Percentiles rank a stretch among this genome's conserved stretches.
Conservation (phyloP, 2,113 vertebrate species). For the Acrocephalus arundinaceus region DNA sequence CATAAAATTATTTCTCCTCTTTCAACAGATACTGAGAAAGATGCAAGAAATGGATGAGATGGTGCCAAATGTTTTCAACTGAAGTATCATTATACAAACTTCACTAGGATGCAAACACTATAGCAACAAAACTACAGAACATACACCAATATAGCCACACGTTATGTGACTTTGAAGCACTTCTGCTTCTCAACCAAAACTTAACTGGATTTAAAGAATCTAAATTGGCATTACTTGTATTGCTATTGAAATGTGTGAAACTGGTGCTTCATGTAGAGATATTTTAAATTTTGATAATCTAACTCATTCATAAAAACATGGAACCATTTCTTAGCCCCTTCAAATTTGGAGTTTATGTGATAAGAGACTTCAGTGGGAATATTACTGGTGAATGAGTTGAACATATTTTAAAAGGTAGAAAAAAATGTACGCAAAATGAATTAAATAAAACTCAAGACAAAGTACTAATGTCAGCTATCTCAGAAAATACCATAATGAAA, state of each 20-base stretch:
- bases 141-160: slow-evolving; percentile 15
- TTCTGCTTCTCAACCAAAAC: slow-evolving; percentile 59
- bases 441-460: slow-evolving; percentile 30
- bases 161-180: slow-evolving; percentile 49
- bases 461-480: slow-evolving; percentile 14
- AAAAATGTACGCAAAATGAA: neutral
- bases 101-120: slow-evolving; percentile 74
- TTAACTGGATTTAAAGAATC: slow-evolving; percentile 72
- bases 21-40: slow-evolving; percentile 77
- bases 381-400: slow-evolving; percentile 38
- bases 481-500: slow-evolving; percentile 9
- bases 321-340: slow-evolving; percentile 15
- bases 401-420: neutral
- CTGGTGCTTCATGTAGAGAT: slow-evolving; percentile 53
- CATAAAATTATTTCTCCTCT: slow-evolving; percentile 31
- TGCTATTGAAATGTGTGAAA: slow-evolving; percentile 37
- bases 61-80: slow-evolving; percentile 68
- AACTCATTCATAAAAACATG: slow-evolving; percentile 46
- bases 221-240: slow-evolving; percentile 52
- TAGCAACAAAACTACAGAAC: slow-evolving; percentile 64
- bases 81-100: slow-evolving; percentile 67
- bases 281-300: slow-evolving; percentile 49
- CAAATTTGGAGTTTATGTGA: slow-evolving; percentile 3
- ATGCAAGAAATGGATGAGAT: slow-evolving; percentile 64
- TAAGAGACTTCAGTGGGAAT: slow-evolving; percentile 9